Base-by-base conservation (phyloP, 2,797 vertebrate genomes). In the Gallinago nigripennis region DNA sequence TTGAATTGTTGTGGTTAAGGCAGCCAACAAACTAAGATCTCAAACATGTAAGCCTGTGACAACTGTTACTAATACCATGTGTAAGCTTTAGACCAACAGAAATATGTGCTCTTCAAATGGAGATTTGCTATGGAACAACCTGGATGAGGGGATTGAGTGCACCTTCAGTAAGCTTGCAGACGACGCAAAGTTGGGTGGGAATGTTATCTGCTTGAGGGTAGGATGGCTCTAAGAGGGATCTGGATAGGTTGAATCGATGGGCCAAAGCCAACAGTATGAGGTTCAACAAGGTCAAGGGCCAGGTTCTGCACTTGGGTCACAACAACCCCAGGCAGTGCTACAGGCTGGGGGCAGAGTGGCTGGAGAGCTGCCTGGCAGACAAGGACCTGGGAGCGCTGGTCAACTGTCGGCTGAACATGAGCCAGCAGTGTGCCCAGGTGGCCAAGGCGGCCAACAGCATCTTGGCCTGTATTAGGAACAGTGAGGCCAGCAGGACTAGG, bases 31-130 rank as follows among this genome's bases (percentile, higher is more conserved):
- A 94, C 37, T 39, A 78, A 72, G 51, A 79, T 28, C 37, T 61
- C 70, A 61, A 48, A 80, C 1, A 6, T 25, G 7, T n/a, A 66
- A 73, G 43, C 43, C 60, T 69, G 90, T 28, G 48, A 88, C 89
- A 95, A 82, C 41, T 65, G 65, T 57, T 64, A 65, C 23, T 82
- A 63, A 87, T 31, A 63, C 11, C 7, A 28, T 8, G 18, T 60
- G 18, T 71, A 83, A 77, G 82, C 41, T 93, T 95, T n/a, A 89
- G 75, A 91, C 37, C 61, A 82, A 84, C 16, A 92, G 71, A 92
- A 71, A 50, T 33, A 91, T 5, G 24, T 89, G 92, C 37, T 83
- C 68, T 88, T 93, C 57, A 84, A 94, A 90, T 46, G 56, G 48
- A 95, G 43, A 91, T 75, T 61, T 85, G 21, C 23, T 57, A 41